Conservation (phyloP, 2,113 vertebrate species). For the Ranitomeya variabilis region DNA sequence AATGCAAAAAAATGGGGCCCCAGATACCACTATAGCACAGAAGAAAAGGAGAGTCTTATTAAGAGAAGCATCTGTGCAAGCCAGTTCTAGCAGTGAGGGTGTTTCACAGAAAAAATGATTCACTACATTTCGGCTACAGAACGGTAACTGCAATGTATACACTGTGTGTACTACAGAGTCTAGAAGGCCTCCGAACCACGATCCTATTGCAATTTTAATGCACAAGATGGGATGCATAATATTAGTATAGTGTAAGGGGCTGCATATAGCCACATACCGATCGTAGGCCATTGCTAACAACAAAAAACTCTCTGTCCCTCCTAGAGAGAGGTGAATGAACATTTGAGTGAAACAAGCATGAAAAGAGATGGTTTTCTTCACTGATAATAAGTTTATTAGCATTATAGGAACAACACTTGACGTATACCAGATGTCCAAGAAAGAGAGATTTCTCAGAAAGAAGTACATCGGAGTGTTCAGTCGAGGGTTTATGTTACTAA, state of each 20-base stretch:
- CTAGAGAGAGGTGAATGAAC: slow-evolving; percentile 14
- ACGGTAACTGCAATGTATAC: slow-evolving; percentile 17
- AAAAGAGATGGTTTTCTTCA: slow-evolving; percentile 20
- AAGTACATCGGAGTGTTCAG: slow-evolving; percentile 37
- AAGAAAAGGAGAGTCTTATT: slow-evolving; percentile 24
- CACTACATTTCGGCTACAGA: slow-evolving; percentile 25
- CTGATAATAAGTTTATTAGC: slow-evolving; percentile 32
- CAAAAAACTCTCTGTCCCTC: slow-evolving; percentile 13
- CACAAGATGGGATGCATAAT: slow-evolving; percentile 25
- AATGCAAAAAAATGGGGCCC: slow-evolving; percentile 25
- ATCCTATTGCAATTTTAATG: slow-evolving; percentile 11
- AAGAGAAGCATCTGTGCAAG: not conserved
- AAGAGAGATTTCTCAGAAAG: slow-evolving; percentile 36
- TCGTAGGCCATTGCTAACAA: slow-evolving; percentile 44
- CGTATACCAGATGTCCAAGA: slow-evolving; percentile 21
- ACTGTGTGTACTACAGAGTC: slow-evolving; percentile 25
- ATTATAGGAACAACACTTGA: slow-evolving; percentile 39
- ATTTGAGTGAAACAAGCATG: slow-evolving; percentile 12
- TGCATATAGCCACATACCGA: slow-evolving; percentile 35
- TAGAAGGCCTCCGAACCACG: slow-evolving; percentile 24
- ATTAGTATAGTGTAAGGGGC: slow-evolving; percentile 23
- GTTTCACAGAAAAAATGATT: slow-evolving; percentile 39
- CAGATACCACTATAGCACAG: slow-evolving; percentile 20
- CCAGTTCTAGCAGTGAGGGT: not conserved
- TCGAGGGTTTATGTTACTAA: not conserved